Evolutionary conservation across 2,797 vertebrate species (phyloP).

Genomic region (Alca torda): DNA sequence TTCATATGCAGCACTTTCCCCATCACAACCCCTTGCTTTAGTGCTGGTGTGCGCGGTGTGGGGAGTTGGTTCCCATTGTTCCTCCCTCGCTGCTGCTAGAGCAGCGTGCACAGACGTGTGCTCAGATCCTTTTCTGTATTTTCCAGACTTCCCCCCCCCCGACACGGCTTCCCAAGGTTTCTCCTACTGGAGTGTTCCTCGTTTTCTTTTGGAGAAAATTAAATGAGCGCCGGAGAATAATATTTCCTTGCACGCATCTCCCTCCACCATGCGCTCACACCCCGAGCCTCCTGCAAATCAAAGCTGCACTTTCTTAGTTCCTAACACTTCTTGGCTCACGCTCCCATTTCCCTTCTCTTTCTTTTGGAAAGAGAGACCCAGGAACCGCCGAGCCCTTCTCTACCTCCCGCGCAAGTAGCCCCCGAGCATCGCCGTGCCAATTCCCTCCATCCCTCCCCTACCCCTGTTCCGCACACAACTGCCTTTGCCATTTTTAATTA

Average conservation of each 20-base stretch:
- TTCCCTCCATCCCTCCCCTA: background rate
- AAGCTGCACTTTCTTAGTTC: background rate
- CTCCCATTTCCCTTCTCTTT: background rate
- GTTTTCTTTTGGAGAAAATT: background rate
- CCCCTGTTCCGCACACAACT: background rate
- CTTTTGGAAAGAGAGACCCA: background rate
- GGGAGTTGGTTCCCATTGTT: slow-evolving; percentile 30
- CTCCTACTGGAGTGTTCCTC: background rate
- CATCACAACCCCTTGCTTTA: background rate
- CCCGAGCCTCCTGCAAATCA: background rate
- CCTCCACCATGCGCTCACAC: background rate
- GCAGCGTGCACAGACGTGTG: background rate
- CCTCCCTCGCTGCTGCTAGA: background rate
- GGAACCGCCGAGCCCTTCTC: background rate
- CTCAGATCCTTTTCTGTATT: background rate
- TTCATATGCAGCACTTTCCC: background rate
- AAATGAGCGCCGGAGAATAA: background rate
- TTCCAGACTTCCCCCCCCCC: background rate
- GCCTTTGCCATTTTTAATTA: slow-evolving; percentile 53
- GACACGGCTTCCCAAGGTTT: background rate
- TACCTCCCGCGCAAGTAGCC: background rate
- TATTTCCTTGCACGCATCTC: background rate
- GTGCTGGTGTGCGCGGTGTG: background rate
- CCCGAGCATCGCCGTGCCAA: background rate
- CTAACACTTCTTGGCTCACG: background rate